Conservation (phyloP, 92 coral and sea anemone species). For the Zoanthus solanderi region DNA sequence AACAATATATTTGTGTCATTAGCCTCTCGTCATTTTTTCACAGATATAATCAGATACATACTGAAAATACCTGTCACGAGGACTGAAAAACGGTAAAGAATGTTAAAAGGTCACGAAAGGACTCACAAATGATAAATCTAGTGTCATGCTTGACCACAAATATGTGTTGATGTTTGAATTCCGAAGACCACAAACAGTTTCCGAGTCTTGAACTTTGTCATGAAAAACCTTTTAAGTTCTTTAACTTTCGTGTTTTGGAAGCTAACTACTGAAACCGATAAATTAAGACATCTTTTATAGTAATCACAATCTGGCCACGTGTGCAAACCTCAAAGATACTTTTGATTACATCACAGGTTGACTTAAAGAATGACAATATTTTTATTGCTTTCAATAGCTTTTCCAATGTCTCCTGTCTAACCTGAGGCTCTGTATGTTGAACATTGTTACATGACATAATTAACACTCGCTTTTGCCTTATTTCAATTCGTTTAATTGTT, state of each 20-base stretch:
- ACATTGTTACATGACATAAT: not conserved
- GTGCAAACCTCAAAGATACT: not conserved
- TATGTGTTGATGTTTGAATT: not conserved
- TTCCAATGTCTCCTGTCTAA: not conserved
- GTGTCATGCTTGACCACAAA: not conserved
- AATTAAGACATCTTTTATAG: not conserved
- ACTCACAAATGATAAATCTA: not conserved
- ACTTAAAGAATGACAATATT: not conserved
- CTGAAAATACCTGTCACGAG: constrained; percentile 7
- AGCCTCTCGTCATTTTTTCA: constrained; percentile 9
- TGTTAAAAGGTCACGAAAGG: constrained; percentile 15
- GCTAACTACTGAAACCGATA: too few relatives aligned
- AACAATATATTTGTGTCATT: constrained; percentile 20
- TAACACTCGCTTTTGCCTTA: too few relatives aligned
- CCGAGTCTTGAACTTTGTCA: not conserved
- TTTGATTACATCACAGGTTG: not conserved
- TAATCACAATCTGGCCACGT: not conserved
- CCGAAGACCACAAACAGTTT: not conserved
- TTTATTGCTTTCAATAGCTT: not conserved
- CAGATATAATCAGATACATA: constrained; percentile 29
- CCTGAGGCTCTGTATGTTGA: not conserved
- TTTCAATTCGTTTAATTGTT: too few relatives aligned
- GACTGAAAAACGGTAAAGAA: not conserved
- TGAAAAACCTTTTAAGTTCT: not conserved
- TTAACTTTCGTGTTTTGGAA: not conserved